Conservation (phyloP, 2,888 invertebrate species). For the Drosophila leonis region DNA sequence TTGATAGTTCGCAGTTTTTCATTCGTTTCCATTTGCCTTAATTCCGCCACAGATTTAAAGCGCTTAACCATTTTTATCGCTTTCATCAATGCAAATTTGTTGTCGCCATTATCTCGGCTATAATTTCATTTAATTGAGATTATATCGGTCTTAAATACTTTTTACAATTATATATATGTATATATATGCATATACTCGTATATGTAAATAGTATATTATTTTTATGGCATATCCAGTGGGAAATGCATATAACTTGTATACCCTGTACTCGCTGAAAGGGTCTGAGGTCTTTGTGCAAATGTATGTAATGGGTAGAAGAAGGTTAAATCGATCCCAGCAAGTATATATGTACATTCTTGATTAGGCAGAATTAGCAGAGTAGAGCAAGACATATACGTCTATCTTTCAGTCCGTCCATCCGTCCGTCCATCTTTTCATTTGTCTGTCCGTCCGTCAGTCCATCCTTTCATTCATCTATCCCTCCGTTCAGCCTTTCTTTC, state of each 20-base stretch:
- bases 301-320: not conserved
- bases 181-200: not conserved
- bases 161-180: slow-evolving; percentile 41
- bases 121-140: slow-evolving; percentile 6
- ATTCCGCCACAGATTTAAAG: slow-evolving; percentile 1
- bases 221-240: not conserved
- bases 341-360: not conserved
- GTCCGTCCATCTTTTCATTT: too few relatives aligned
- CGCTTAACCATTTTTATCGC: not conserved
- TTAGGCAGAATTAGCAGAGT: too few relatives aligned
- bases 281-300: not conserved
- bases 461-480: too few relatives aligned
- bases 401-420: too few relatives aligned
- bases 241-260: not conserved
- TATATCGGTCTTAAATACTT: slow-evolving; percentile 45
- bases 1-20: not conserved
- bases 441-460: too few relatives aligned
- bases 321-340: not conserved
- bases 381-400: too few relatives aligned
- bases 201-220: not conserved
- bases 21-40: not conserved
- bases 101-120: not conserved
- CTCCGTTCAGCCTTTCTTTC: too few relatives aligned
- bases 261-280: not conserved
- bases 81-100: not conserved